phyloP scores from a whole-genome alignment of 2,888 invertebrate species.

The Pyrocoelia pectoralis region DNA sequence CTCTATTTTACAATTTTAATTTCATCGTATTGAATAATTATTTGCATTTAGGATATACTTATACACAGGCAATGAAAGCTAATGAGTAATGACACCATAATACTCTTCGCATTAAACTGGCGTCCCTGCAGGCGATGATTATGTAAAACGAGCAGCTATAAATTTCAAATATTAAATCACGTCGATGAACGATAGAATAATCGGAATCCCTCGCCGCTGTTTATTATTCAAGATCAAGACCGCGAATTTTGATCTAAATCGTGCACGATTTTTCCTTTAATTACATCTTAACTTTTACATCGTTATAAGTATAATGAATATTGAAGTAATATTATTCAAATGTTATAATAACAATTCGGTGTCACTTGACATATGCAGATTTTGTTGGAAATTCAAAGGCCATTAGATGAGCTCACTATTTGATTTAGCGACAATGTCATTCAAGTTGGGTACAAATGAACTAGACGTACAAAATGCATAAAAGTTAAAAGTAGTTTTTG shows the following conservation, averaged over 20 bases:
- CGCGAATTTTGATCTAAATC: constrained; percentile 1
- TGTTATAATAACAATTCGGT: neutral
- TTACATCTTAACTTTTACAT: no score
- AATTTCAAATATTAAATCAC: constrained; percentile 22
- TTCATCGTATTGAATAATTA: constrained; percentile 4
- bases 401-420: constrained; percentile 25
- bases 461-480: constrained; percentile 19
- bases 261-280: no score
- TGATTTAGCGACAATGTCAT: constrained; percentile 23
- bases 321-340: neutral
- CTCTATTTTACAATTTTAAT: neutral
- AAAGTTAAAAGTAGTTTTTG: constrained; percentile 18
- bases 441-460: constrained; percentile 15
- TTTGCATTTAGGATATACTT: constrained; percentile 21
- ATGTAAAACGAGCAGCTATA: constrained; percentile 20
- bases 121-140: constrained; percentile 18
- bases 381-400: constrained; percentile 12
- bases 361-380: constrained; percentile 33
- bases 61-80: constrained; percentile 21
- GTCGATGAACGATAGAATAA: constrained; percentile 11
- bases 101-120: constrained; percentile 18
- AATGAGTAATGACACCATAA: constrained; percentile 22
- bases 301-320: neutral
- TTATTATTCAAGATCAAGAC: neutral
- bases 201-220: neutral